Base-by-base conservation (phyloP, 2,797 vertebrate genomes). In the Sphaeramia orbicularis region DNA sequence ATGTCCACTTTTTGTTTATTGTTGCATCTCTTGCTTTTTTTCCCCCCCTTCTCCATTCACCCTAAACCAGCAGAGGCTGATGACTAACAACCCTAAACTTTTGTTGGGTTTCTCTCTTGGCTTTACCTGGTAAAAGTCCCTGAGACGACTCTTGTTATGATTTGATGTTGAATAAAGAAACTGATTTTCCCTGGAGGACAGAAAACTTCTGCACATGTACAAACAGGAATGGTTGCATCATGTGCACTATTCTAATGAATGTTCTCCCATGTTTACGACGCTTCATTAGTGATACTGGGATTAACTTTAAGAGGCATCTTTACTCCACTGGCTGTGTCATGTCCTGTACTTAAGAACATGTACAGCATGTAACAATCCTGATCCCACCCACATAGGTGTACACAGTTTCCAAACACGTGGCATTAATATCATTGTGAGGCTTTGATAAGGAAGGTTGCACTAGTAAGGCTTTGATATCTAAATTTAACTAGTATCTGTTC, bases 401-500 rank as follows among this genome's bases (percentile, higher is more conserved):
- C n/a, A 64, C 71, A 60, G 38, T 11, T 40, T 40, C 12, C 40
- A 79, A 72, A 87, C 91, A 92, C 86, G 87, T 90, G 91, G 83
- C 71, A 66, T 65, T 69, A 61, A 78, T 55, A 16, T 18, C n/a
- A 42, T 12, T 63, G 36, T 57, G 10, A 70, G 45, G 50, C 44
- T 41, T 9, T 13, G 3, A 21, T 45, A 35, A 35, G 32, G 32
- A 8, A 35, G 32, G 12, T 19, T 30, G 7, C 24, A 1, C 15
- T 24, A 4, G 9, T 35, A 35, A 51, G 35, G 4, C 24, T 21
- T 21, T 6, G 10, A n/a, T 6, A 57, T 47, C 4, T 38, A 30
- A 21, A 61, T 21, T 18, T 15, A 38, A 6, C 2, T 4, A 59
- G 30, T 10, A 10, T 14, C 30, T 43, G 2, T 21, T 52, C 27